Base-by-base conservation (phyloP, 2,113 vertebrate genomes). In the Grammomys dolichurus region DNA sequence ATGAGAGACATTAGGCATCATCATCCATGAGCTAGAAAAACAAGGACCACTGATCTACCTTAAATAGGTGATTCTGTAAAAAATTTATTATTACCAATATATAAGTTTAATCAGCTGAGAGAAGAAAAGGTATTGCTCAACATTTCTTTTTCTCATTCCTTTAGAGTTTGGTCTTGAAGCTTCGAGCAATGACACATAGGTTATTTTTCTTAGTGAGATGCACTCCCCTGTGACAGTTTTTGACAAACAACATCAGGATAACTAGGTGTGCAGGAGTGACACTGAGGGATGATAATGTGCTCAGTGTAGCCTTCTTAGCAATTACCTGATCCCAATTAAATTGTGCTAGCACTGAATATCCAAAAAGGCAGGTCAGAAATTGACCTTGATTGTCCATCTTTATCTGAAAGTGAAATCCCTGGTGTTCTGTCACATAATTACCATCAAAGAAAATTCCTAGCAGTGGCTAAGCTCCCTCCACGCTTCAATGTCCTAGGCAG, bases 281-380 rank as follows among this genome's bases (percentile, higher is more conserved):
- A 97, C 90, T 94, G 96, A 97, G 89, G 87, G 96, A 98, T 96
- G 87, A 95, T 96, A 97, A 96, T 96, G 95, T 89, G 93, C 88
- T 98, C 94, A 94, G 94, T 96, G 96, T 76, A 98, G 96, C 90
- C 97, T 98, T 98, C 96, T 96, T 93, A 98, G 97, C 97, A 98
- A 98, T 98, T 98, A 98, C 89, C 94, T 97, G 97, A 98, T 98
- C 85, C 97, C 98, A 98, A 98, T 98, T 98, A 98, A 98, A 97
- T 96, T 97, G 91, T 93, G 81, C 80, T 96, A 90, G 97, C 91
- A 96, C 95, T 96, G 87, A 97, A 97, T 94, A 89, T 95, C 95
- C 96, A 97, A 97, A 98, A 97, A 96, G 95, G 82, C 86, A 98
- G 95, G 94, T 97, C 96, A 98, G 95, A 98, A 98, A 96, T 95